Base-by-base conservation (phyloP, 2,888 invertebrate species). In the Mystacides longicornis region DNA sequence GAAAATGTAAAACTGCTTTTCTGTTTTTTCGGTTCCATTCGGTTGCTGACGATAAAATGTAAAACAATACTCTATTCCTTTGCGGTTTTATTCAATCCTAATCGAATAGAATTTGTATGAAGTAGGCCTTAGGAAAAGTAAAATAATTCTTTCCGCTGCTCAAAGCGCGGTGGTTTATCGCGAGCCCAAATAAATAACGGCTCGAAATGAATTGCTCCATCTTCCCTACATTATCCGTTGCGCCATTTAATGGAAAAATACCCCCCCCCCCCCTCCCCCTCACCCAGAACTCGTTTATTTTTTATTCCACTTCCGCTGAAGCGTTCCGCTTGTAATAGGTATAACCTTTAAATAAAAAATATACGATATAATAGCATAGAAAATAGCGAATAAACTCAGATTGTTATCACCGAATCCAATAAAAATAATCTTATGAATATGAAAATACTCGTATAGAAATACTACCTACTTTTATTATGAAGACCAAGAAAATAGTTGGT, bases 121-220 rank as follows among this genome's bases (percentile, higher is more conserved):
- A n/a, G n/a, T n/a, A n/a, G n/a, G n/a, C n/a, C n/a, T n/a, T n/a
- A n/a, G n/a, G n/a, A n/a, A n/a, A n/a, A n/a, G n/a, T n/a, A 9
- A 43, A 5, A 9, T 16, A 43, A 9, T 18, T 46, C 47, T 48
- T 19, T 50, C 46, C 37, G 23, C 37, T 51, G 37, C 56, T 59
- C 56, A 59, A 54, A 49, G 45, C 49, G 56, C 55, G 54, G 54
- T 50, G 52, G 58, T 56, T 59, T 59, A 59, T 59, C 59, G 56
- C 54, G 46, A 50, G 43, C 53, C 55, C n/a, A 53, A 56, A 59
- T 59, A 56, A 59, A 59, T 59, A 56, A 59, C 56, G 49, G 47
- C 49, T n/a, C 55, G 49, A 59, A 59, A 54, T 54, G 54, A 54
- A 55, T 52, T 49, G 49, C 56, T 43, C 21, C 48, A 42, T 43